phyloP scores from a whole-genome alignment of 2,888 invertebrate genomes.

The Elysia crispata region DNA sequence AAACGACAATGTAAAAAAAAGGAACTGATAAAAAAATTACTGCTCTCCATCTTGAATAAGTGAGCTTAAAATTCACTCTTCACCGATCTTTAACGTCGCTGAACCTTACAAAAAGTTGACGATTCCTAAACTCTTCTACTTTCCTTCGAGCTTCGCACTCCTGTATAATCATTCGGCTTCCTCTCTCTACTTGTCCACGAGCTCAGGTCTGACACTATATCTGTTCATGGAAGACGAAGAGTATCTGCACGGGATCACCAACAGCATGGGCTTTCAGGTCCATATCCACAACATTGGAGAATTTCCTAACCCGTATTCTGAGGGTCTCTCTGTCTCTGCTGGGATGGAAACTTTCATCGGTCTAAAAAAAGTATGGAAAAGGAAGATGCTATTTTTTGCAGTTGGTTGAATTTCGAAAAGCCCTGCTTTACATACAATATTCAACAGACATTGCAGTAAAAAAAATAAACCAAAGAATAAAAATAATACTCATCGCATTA shows the following conservation, averaged over 20 bases:
- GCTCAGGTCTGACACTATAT: conserved; percentile 57
- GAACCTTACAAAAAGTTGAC: too few species aligned
- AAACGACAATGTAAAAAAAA: neutral
- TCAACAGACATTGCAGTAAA: too few species aligned
- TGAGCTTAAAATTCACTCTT: too few species aligned
- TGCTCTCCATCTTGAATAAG: too few species aligned
- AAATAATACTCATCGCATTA: too few species aligned
- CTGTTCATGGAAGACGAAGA: conserved; percentile 57
- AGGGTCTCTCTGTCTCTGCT: conserved; percentile 55
- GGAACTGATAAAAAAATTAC: too few species aligned
- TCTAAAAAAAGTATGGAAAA: conserved; percentile 54
- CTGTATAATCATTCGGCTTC: neutral
- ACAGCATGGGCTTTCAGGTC: conserved; percentile 54
- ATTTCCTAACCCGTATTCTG: conserved; percentile 53
- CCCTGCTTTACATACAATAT: too few species aligned
- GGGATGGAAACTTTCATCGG: conserved; percentile 58
- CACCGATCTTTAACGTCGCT: too few species aligned
- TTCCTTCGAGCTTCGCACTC: too few species aligned
- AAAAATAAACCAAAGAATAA: too few species aligned
- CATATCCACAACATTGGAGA: conserved; percentile 50
- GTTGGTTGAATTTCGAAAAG: too few species aligned
- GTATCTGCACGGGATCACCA: conserved; percentile 56
- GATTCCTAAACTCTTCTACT: too few species aligned
- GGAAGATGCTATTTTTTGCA: neutral
- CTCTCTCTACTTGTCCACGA: neutral